phyloP scores from a whole-genome alignment of 2,113 vertebrate genomes.

The Vulpes ferrilata region DNA sequence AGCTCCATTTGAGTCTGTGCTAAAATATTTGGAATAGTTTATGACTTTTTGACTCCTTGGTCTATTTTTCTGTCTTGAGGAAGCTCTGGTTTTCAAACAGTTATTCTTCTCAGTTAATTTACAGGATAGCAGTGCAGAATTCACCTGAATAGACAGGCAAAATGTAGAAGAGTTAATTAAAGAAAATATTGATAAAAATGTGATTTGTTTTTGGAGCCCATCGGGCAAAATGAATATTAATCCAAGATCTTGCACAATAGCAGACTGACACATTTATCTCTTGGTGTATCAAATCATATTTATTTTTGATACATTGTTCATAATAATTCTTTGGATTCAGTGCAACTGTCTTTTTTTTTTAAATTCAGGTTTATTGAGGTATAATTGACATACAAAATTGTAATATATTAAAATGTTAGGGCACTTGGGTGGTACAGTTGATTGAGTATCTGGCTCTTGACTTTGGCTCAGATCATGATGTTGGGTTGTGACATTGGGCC shows the following conservation, averaged over 20 bases:
- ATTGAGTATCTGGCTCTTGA: neutral
- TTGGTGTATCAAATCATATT: neutral
- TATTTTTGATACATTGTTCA: conserved; percentile 35
- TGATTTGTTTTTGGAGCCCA: conserved; percentile 61
- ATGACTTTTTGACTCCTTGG: neutral
- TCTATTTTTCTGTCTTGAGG: conserved; percentile 50
- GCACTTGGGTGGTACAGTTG: neutral
- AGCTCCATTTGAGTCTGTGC: neutral
- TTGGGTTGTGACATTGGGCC: neutral
- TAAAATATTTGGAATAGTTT: conserved; percentile 29
- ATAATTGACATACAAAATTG: neutral
- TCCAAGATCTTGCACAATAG: neutral
- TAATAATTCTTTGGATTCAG: neutral
- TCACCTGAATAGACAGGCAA: conserved; percentile 23
- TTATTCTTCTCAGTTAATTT: conserved; percentile 50
- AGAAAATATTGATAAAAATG: conserved; percentile 62
- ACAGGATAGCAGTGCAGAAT: neutral
- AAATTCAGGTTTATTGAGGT: neutral
- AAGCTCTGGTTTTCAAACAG: conserved; percentile 42
- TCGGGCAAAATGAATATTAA: conserved; percentile 32
- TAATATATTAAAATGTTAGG: neutral
- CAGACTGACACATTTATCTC: neutral
- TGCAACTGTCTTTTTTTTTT: neutral
- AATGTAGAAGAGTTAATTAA: conserved; percentile 69
- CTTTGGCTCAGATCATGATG: neutral